phyloP scores from a whole-genome alignment of 2,113 vertebrate genomes.

The Boulengeromyrus knoepffleri region DNA sequence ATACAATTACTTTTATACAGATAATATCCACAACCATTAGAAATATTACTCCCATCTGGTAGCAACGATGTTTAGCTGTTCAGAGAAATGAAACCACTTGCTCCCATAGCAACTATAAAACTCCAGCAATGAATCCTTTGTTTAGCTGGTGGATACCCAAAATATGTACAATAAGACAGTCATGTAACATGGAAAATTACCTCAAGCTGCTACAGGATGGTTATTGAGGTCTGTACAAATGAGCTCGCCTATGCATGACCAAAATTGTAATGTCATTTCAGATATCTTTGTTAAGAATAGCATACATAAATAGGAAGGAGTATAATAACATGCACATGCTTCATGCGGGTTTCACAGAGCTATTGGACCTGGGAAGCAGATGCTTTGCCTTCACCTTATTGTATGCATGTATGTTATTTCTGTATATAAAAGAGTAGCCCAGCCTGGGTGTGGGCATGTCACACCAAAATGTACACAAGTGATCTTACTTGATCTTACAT shows the following conservation, averaged over 20 bases:
- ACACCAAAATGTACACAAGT: background rate
- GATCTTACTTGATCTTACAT: background rate
- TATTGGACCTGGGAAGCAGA: background rate
- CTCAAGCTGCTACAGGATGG: background rate
- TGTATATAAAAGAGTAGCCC: background rate
- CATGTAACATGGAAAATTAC: background rate
- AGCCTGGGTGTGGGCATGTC: background rate
- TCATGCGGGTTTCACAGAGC: background rate
- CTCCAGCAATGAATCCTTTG: background rate
- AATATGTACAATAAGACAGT: background rate
- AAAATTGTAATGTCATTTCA: background rate
- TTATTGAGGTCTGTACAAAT: background rate
- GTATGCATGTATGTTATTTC: background rate
- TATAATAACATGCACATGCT: background rate
- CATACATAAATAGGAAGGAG: background rate
- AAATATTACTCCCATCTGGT: background rate
- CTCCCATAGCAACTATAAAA: slow-evolving; percentile 16
- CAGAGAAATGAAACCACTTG: slow-evolving; percentile 14
- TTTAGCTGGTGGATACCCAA: background rate
- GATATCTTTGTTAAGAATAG: background rate
- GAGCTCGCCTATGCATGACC: background rate
- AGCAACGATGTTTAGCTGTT: background rate
- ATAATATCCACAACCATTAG: background rate
- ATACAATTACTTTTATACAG: background rate
- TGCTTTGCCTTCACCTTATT: background rate